Percentiles rank a stretch among this genome's conserved stretches.
Conservation (phyloP, 2,888 invertebrate genomes). For the Nomada ruficornis region DNA sequence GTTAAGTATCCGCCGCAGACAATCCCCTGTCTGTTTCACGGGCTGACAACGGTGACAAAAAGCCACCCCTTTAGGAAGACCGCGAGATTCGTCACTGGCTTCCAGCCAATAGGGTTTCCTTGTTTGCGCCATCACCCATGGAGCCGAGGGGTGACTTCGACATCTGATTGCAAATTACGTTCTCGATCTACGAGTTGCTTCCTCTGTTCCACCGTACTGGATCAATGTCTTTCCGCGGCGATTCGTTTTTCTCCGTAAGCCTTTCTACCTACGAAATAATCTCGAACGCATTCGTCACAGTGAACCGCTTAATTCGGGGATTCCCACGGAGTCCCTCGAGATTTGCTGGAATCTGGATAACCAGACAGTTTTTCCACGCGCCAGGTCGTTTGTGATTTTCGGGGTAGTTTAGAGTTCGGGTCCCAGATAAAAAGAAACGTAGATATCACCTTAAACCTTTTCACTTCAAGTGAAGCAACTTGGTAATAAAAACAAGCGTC, state of each 20-base stretch:
- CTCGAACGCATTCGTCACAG: conserved; percentile 5
- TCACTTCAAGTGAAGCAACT: too few species aligned
- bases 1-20: conserved; percentile 43
- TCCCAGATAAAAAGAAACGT: not conserved
- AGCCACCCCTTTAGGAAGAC: conserved; percentile 58
- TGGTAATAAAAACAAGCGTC: too few species aligned
- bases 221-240: conserved; percentile 18
- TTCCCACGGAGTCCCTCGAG: not conserved
- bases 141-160: conserved; percentile 45
- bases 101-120: conserved; percentile 64
- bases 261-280: conserved; percentile 4
- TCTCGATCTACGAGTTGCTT: conserved; percentile 26
- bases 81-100: conserved; percentile 70
- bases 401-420: not conserved
- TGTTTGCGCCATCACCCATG: conserved; percentile 56
- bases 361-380: not conserved
- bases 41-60: conserved; percentile 69
- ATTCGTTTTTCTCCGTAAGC: conserved; percentile 12
- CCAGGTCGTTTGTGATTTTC: not conserved
- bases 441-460: too few species aligned
- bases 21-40: conserved; percentile 38
- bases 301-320: not conserved
- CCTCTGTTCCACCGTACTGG: not conserved
- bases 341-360: not conserved
- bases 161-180: conserved; percentile 72